These are phyloP conservation scores for Acanthosoma haemorrhoidale DNA, from an alignment of 2,888 invertebrate genomes.

Conservation along the genomic window DNA sequence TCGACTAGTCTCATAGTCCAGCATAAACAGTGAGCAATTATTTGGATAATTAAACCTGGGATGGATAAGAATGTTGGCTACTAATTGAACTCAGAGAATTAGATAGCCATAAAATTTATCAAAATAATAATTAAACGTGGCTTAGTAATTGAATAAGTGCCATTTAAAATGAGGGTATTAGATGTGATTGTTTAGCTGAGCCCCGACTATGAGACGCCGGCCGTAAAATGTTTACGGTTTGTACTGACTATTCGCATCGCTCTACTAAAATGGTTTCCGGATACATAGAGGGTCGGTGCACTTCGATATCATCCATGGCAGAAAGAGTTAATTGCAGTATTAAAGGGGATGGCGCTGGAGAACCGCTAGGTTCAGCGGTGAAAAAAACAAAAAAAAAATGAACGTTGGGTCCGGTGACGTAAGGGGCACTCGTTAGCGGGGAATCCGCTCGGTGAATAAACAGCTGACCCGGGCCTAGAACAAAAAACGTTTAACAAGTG, in stretches of 20 bases:
- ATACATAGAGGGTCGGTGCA: too few species aligned
- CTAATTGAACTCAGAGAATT: background rate
- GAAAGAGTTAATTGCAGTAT: background rate
- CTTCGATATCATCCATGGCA: too few species aligned
- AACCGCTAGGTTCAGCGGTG: background rate
- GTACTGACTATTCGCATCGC: too few species aligned
- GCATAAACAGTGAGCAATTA: background rate
- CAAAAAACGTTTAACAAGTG: slow-evolving; percentile 14
- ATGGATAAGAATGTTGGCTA: background rate
- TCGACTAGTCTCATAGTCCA: background rate
- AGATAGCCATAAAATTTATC: background rate
- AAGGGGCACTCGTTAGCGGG: background rate
- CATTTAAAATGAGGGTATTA: too few species aligned
- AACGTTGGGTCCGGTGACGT: background rate
- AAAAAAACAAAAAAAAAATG: background rate
- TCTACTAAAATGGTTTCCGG: too few species aligned
- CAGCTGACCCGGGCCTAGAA: slow-evolving; percentile 1
- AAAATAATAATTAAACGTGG: background rate
- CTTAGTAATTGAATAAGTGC: background rate
- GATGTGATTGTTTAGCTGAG: too few species aligned
- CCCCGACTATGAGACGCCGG: too few species aligned
- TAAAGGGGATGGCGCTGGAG: background rate
- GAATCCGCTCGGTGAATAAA: slow-evolving; percentile 12
- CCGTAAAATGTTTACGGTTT: too few species aligned
- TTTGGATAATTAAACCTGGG: background rate